Percentiles rank a stretch among this genome's conserved stretches.
Evolutionary conservation across 1,140 invertebrate genomes (phyloP).

Genomic region (Pectinophora gossypiella): DNA sequence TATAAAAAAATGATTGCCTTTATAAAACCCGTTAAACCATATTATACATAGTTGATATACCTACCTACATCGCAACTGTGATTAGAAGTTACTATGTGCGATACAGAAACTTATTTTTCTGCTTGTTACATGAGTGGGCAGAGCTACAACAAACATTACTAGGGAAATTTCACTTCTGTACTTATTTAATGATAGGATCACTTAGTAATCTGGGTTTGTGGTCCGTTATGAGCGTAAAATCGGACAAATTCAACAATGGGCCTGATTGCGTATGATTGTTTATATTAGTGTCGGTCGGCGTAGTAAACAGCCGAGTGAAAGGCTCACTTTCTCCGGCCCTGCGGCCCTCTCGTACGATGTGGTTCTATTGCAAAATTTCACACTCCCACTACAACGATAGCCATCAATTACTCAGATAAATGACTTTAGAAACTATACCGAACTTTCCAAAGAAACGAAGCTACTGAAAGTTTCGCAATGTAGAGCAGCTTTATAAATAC

Average conservation of each 20-base stretch:
- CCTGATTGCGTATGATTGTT: slow-evolving; percentile 45
- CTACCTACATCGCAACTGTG: not conserved
- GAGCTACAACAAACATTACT: no score
- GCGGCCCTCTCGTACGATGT: slow-evolving; percentile 44
- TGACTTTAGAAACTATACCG: slow-evolving; percentile 29
- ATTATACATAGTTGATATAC: no score
- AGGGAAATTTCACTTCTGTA: no score
- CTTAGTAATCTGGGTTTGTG: no score
- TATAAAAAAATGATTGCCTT: slow-evolving; percentile 6
- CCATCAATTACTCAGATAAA: slow-evolving; percentile 48
- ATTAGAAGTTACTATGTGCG: not conserved
- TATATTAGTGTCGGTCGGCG: slow-evolving; percentile 36
- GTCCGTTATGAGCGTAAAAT: not conserved
- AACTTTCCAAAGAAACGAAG: slow-evolving; percentile 2
- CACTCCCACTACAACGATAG: slow-evolving; percentile 38
- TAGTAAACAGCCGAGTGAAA: slow-evolving; percentile 48
- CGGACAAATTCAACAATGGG: slow-evolving; percentile 21
- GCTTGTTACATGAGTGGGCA: no score
- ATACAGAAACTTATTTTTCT: no score
- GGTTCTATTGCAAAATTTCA: slow-evolving; percentile 59
- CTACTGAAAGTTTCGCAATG: not conserved
- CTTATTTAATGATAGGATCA: no score
- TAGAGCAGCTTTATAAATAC: no score
- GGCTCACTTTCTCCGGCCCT: slow-evolving; percentile 66
- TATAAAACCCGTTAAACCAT: not conserved